Conservation (phyloP, 53 echinoderm and acorn worm genomes). For the Paracentrotus lividus region DNA sequence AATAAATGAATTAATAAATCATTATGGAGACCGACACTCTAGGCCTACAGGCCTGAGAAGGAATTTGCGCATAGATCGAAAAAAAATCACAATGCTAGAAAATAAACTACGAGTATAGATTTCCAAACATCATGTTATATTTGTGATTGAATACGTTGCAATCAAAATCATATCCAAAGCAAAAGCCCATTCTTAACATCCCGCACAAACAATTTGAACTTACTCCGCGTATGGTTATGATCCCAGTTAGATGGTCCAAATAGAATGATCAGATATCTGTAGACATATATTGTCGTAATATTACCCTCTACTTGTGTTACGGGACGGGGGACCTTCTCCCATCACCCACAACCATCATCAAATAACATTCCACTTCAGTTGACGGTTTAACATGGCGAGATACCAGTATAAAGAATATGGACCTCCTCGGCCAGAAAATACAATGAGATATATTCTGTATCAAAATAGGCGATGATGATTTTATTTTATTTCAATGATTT, state of each 20-base stretch:
- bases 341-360: constrained; percentile 1
- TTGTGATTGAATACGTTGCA: background rate
- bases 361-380: background rate
- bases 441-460: background rate
- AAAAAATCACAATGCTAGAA: too few species aligned
- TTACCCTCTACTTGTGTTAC: background rate
- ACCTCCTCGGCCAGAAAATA: background rate
- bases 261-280: background rate
- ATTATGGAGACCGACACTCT: too few species aligned
- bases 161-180: too few species aligned
- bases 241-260: background rate
- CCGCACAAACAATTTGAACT: background rate
- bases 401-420: background rate
- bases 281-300: background rate
- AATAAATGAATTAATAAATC: too few species aligned
- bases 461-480: too few species aligned
- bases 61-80: too few species aligned
- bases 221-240: background rate
- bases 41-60: too few species aligned
- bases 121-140: background rate
- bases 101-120: too few species aligned
- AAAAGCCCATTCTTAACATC: background rate
- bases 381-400: background rate
- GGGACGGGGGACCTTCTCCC: background rate
- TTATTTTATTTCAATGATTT: too few species aligned